Percentiles rank a stretch among this genome's conserved stretches.
These are phyloP conservation scores for Ploceus nigricollis DNA, from an alignment of 2,113 vertebrate species.

Conservation along the genomic window DNA sequence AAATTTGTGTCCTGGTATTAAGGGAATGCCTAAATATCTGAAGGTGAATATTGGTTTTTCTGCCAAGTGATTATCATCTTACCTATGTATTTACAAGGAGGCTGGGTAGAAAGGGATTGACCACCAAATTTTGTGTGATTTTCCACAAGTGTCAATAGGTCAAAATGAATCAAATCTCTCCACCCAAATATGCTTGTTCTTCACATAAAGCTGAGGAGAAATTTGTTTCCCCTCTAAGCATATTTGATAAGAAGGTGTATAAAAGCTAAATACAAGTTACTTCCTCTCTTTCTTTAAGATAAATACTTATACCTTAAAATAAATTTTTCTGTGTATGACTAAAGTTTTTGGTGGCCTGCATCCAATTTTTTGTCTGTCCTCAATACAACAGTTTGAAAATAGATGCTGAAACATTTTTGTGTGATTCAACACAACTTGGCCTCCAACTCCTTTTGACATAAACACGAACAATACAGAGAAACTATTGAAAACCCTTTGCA, in stretches of 20 bases:
- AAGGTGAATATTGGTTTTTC: neutral
- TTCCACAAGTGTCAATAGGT: neutral
- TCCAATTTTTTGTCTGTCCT: neutral
- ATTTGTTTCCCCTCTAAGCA: neutral
- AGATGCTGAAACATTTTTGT: neutral
- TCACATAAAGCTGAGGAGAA: neutral
- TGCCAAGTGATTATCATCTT: neutral
- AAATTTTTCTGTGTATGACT: neutral
- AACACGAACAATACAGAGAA: neutral
- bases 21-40: neutral
- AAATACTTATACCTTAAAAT: neutral
- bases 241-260: neutral
- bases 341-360: neutral
- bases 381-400: conserved; percentile 12
- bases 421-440: neutral
- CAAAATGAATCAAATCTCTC: neutral
- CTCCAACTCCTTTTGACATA: neutral
- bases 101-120: neutral
- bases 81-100: neutral
- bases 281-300: neutral
- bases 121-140: neutral
- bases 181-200: neutral
- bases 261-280: neutral
- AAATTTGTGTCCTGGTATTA: neutral
- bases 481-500: neutral